These are phyloP conservation scores for Melanitta fusca DNA, from an alignment of 2,797 vertebrate genomes.

Conservation along the genomic window DNA sequence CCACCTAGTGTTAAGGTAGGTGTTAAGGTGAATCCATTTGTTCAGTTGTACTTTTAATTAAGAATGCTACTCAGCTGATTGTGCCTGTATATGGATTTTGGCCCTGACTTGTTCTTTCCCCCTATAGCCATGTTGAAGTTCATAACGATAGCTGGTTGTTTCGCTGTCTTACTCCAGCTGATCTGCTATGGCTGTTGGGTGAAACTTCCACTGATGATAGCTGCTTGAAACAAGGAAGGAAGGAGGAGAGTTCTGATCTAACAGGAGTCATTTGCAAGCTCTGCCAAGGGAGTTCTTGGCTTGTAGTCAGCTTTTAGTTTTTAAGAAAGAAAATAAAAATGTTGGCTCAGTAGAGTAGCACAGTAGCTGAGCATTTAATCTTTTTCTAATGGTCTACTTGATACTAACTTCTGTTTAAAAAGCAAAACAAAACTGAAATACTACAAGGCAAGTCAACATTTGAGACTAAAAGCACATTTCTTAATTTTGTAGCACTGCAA, in stretches of 20 bases:
- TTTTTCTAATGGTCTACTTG: background rate
- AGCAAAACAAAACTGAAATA: background rate
- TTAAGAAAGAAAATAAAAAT: background rate
- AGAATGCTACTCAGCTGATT: background rate
- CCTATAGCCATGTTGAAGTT: background rate
- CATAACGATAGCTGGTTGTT: background rate
- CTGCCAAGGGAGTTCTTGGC: background rate
- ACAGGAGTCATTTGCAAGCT: background rate
- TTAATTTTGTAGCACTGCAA: background rate
- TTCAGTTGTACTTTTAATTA: accelerated
- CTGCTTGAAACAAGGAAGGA: background rate
- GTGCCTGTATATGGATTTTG: background rate
- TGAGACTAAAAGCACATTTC: background rate
- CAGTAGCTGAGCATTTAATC: background rate
- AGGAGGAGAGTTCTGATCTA: background rate
- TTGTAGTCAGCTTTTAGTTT: background rate
- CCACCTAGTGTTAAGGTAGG: background rate
- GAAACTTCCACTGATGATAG: background rate
- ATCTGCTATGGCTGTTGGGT: background rate
- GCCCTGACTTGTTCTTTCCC: background rate
- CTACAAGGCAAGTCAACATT: background rate
- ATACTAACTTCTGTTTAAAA: background rate
- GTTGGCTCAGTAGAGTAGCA: background rate
- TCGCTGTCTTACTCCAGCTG: background rate
- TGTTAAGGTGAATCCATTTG: background rate